Percentiles rank a stretch among this genome's conserved stretches.
These are phyloP conservation scores for Hermetia illucens DNA, from an alignment of 1,140 invertebrate species.

Conservation along the genomic window DNA sequence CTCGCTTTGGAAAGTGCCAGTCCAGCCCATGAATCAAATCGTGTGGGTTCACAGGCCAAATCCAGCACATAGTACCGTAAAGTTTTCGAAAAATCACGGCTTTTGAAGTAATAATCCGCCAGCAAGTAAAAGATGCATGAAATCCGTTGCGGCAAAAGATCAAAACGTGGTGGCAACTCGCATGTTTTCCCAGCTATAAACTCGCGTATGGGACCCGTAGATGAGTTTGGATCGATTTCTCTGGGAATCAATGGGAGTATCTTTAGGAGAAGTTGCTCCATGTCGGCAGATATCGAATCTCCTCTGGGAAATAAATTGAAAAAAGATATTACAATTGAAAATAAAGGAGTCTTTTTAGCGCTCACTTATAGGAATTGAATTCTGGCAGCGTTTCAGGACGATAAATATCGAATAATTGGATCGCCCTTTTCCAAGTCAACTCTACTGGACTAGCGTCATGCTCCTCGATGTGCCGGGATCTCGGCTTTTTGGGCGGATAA, in stretches of 20 bases:
- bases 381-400: constrained; percentile 64
- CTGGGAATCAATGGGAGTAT: constrained; percentile 59
- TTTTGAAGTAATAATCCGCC: constrained; percentile 86
- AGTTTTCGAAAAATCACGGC: constrained; percentile 59
- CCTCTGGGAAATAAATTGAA: constrained; percentile 27
- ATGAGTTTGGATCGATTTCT: constrained; percentile 43
- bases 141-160: constrained; percentile 38
- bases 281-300: constrained; percentile 57
- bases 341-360: neutral
- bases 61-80: constrained; percentile 73
- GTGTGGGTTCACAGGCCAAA: constrained; percentile 57
- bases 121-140: constrained; percentile 74
- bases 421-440: constrained; percentile 63
- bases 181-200: constrained; percentile 48
- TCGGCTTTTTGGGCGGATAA: constrained; percentile 65
- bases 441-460: constrained; percentile 58
- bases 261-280: constrained; percentile 59
- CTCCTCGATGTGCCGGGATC: constrained; percentile 58
- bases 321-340: neutral
- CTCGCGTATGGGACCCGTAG: constrained; percentile 42
- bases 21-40: constrained; percentile 86
- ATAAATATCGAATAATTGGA: constrained; percentile 72
- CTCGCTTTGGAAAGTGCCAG: constrained; percentile 69
- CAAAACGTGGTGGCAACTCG: constrained; percentile 32
- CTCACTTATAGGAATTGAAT: constrained; percentile 59